phyloP scores from a whole-genome alignment of 2,888 invertebrate species.

The Eucriotettix oculatus region DNA sequence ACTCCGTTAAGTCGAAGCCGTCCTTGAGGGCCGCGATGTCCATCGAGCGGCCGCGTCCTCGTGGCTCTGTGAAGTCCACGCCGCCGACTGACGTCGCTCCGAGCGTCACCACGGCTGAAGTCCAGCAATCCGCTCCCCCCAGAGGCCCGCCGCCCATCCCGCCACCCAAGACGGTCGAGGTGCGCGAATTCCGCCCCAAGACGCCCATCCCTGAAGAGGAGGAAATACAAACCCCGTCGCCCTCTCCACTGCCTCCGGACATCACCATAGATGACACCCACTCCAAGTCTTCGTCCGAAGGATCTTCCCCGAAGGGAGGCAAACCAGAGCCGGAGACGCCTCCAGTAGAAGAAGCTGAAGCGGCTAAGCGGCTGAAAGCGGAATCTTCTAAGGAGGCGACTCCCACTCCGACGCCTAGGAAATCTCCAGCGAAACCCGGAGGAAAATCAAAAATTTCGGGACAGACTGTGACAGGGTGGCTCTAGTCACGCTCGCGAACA shows the following conservation, averaged over 20 bases:
- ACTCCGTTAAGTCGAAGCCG: too few relatives aligned
- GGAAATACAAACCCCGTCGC: not conserved
- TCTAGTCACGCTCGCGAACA: slow-evolving; percentile 24
- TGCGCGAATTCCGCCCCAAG: slow-evolving; percentile 29
- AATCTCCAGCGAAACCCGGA: slow-evolving; percentile 23
- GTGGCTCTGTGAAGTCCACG: slow-evolving; percentile 2
- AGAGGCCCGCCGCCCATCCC: not conserved
- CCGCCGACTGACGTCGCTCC: not conserved
- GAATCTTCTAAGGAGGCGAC: not conserved
- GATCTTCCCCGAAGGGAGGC: not conserved
- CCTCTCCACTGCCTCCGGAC: not conserved
- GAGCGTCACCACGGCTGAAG: not conserved
- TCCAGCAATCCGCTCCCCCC: not conserved
- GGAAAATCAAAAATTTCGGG: slow-evolving; percentile 60
- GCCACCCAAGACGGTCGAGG: slow-evolving; percentile 6
- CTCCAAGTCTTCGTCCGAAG: too few relatives aligned
- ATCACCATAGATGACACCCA: not conserved
- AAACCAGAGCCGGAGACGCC: not conserved
- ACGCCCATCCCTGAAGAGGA: slow-evolving; percentile 40
- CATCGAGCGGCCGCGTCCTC: slow-evolving; percentile 14
- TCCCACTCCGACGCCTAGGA: slow-evolving; percentile 18
- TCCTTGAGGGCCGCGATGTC: slow-evolving; percentile 3
- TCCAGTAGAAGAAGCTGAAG: too few relatives aligned
- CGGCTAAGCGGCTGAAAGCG: too few relatives aligned
- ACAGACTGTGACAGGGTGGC: slow-evolving; percentile 56